These are phyloP conservation scores for Hirundichthys speculiger DNA, from an alignment of 2,113 vertebrate species.

Conservation along the genomic window DNA sequence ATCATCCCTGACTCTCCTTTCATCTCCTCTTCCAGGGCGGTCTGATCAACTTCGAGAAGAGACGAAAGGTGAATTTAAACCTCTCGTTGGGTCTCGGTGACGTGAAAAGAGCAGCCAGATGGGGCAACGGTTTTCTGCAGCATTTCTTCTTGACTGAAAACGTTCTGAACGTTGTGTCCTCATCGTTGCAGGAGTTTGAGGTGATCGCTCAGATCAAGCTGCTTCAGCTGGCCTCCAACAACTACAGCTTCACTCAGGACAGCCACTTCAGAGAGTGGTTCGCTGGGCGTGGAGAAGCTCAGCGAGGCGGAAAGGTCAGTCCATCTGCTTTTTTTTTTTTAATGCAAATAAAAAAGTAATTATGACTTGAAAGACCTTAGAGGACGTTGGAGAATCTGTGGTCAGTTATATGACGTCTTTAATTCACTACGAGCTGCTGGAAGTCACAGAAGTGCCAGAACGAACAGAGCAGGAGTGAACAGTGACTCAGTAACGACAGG, in stretches of 20 bases:
- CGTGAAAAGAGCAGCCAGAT: no score
- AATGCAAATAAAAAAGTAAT: no score
- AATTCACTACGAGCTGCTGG: no score
- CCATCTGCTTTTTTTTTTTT: no score
- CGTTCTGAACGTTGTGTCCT: not conserved
- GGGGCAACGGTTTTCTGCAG: no score
- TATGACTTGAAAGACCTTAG: no score
- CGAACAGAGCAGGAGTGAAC: no score
- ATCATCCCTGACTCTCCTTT: not conserved
- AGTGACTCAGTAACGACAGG: no score
- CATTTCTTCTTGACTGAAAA: not conserved
- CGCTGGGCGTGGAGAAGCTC: conserved; percentile 85
- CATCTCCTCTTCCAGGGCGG: conserved; percentile 80
- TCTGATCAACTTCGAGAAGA: conserved; percentile 98
- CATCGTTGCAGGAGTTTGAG: conserved; percentile 88
- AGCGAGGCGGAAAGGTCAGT: conserved; percentile 91
- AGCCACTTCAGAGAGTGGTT: conserved; percentile 90
- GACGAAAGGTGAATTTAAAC: conserved; percentile 88
- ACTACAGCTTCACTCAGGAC: conserved; percentile 91
- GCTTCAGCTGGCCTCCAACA: conserved; percentile 95
- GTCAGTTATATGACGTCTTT: no score
- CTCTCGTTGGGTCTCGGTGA: not conserved
- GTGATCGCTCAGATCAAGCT: conserved; percentile 98
- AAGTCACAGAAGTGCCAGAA: no score
- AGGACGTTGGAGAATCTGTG: no score